Conservation (phyloP, 1,140 invertebrate species). For the Brachionus koreanus region DNA sequence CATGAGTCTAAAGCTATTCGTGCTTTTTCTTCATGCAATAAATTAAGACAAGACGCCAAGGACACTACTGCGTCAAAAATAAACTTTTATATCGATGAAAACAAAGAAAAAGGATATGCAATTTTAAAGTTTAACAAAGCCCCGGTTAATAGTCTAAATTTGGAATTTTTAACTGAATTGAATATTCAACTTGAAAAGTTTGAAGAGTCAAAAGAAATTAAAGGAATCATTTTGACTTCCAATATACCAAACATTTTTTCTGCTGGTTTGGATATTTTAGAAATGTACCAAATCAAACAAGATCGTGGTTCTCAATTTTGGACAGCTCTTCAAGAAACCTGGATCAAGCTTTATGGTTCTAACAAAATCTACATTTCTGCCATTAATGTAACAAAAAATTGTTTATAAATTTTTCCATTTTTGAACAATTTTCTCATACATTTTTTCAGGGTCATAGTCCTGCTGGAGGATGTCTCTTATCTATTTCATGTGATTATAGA, state of each 20-base stretch:
- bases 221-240: slow-evolving; percentile 75
- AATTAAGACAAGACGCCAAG: neutral
- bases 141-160: slow-evolving; percentile 77
- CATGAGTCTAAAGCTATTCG: neutral
- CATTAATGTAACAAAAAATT: slow-evolving; percentile 68
- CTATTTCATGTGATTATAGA: slow-evolving; percentile 76
- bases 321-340: slow-evolving; percentile 71
- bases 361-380: slow-evolving; percentile 71
- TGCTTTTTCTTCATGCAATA: neutral
- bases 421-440: neutral
- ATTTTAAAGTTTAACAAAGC: slow-evolving; percentile 69
- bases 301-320: slow-evolving; percentile 70
- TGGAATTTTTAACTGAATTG: slow-evolving; percentile 68
- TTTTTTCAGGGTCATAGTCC: slow-evolving; percentile 70
- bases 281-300: slow-evolving; percentile 75
- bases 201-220: slow-evolving; percentile 65
- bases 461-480: slow-evolving; percentile 75
- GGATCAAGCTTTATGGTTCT: slow-evolving; percentile 72
- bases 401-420: slow-evolving; percentile 1
- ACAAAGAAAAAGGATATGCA: slow-evolving; percentile 62
- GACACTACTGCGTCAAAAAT: neutral
- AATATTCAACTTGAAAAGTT: slow-evolving; percentile 66
- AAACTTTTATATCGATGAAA: slow-evolving; percentile 25
- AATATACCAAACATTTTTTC: slow-evolving; percentile 71
- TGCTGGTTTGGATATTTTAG: slow-evolving; percentile 77